phyloP scores from a whole-genome alignment of 2,888 invertebrate genomes.

The Caenorhabditis sp. region DNA sequence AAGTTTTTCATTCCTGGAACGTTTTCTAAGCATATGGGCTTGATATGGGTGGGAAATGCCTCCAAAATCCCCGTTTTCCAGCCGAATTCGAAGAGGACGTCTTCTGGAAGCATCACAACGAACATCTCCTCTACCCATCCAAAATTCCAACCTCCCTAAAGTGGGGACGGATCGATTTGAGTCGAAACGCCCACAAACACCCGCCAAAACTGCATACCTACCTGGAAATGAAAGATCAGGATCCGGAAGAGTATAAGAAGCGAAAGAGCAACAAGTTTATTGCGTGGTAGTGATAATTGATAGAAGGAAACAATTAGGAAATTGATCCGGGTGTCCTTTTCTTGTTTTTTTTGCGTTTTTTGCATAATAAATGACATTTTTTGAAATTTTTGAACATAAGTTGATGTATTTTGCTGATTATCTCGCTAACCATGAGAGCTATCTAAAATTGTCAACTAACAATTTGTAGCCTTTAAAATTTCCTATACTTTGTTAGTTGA shows the following conservation, averaged over 20 bases:
- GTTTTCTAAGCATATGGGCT: no score
- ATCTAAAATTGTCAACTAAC: no score
- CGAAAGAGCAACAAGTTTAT: constrained; percentile 61
- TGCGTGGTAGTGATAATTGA: constrained; percentile 36
- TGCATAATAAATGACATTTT: no score
- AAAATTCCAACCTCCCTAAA: constrained; percentile 51
- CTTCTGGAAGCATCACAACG: constrained; percentile 64
- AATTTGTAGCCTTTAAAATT: no score
- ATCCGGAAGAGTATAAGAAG: constrained; percentile 63
- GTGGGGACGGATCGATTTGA: constrained; percentile 72
- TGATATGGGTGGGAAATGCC: no score
- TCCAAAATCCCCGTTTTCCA: constrained; percentile 46
- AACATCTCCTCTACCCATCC: constrained; percentile 33
- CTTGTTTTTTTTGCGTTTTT: background rate
- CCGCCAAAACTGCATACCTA: constrained; percentile 72
- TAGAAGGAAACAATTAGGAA: background rate
- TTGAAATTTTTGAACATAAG: no score
- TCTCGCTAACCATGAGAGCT: no score
- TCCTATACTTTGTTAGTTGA: no score
- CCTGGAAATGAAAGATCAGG: constrained; percentile 64
- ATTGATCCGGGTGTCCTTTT: background rate
- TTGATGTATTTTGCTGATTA: no score
- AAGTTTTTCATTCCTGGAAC: no score
- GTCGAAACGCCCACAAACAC: constrained; percentile 69
- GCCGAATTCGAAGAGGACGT: constrained; percentile 71